Base-by-base conservation (phyloP, 2,888 invertebrate species). In the Argyresthia goedartella region DNA sequence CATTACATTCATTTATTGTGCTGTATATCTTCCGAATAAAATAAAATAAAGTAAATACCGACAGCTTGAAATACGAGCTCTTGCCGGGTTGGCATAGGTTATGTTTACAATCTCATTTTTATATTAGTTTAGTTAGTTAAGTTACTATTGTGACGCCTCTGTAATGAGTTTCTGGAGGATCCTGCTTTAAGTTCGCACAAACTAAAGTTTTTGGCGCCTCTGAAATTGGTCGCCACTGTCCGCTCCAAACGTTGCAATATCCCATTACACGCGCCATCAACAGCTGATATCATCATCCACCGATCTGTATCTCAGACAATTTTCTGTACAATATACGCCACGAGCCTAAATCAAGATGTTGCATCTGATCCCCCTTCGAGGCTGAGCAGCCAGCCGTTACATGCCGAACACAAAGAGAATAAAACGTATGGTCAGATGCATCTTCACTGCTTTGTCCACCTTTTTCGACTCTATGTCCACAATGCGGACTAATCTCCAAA, bases 401-500 rank as follows among this genome's bases (percentile, higher is more conserved):
- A 39, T 39, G 39, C 39, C 39, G 39, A 8, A 39, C n/a, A 39
- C 39, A 39, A 11, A 11, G 10, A 39, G n/a, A 39, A 9, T 39
- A 9, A n/a, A 39, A 39, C 39, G 39, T 39, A 39, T 39, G 39
- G 78, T 81, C 82, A 80, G 80, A 75, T 79, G 54, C 72, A 62
- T 64, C 70, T 71, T 70, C 60, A 49, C 25, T 43, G 62, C 65
- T 76, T 84, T 81, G 78, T 81, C 62, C 65, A 56, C 51, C 59
- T 71, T 76, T 80, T 79, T 81, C 77, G 76, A 78, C 77, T 79
- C 61, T n/a, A n/a, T n/a, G 56, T 61, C 60, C 66, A 84, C 85
- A 84, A 85, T 76, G 64, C 64, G 61, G 64, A 71, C 70, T 82
- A 81, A 85, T 82, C 84, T 78, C 81, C 81, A 82, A 84, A 86